A percentile compares a stretch with the other conserved stretches of the same genome.
Conservation (phyloP, 92 coral and sea anemone species). For the Plumapathes pennacea region DNA sequence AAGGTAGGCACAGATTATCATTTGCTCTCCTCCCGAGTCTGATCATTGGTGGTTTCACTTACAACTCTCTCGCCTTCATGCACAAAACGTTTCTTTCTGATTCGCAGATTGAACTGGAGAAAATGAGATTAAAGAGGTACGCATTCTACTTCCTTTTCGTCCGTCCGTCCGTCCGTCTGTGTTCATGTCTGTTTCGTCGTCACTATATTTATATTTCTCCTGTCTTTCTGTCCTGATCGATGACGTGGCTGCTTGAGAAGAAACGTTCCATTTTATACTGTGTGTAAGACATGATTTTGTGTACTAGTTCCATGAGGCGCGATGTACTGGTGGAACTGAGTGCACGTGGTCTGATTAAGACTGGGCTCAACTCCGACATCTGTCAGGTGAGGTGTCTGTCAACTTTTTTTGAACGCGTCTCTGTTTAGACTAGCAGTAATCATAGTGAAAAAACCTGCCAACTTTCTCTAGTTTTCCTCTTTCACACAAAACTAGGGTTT, state of each 20-base stretch:
- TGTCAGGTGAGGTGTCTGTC: slow-evolving; percentile 83
- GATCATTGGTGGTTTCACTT: too few species aligned
- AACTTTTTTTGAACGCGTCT: too few species aligned
- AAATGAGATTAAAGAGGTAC: slow-evolving; percentile 82
- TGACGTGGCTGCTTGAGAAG: too few species aligned
- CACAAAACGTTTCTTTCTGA: neutral
- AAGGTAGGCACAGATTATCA: slow-evolving; percentile 62
- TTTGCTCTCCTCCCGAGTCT: neutral
- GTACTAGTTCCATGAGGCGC: slow-evolving; percentile 83
- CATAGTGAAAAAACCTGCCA: too few species aligned
- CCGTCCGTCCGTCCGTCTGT: neutral
- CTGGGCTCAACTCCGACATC: slow-evolving; percentile 87
- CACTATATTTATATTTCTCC: too few species aligned
- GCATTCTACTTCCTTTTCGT: neutral
- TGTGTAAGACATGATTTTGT: too few species aligned
- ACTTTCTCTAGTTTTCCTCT: too few species aligned
- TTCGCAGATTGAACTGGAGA: slow-evolving; percentile 76
- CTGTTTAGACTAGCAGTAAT: too few species aligned
- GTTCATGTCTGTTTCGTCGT: neutral
- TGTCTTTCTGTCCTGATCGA: too few species aligned
- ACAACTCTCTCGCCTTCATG: too few species aligned
- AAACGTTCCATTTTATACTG: too few species aligned
- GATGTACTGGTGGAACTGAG: slow-evolving; percentile 70
- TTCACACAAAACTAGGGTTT: too few species aligned
- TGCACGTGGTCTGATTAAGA: slow-evolving; percentile 72